Percentiles rank a stretch among this genome's conserved stretches.
phyloP scores from a whole-genome alignment of 92 coral and sea anemone genomes.

The Epizoanthus illoricatus region DNA sequence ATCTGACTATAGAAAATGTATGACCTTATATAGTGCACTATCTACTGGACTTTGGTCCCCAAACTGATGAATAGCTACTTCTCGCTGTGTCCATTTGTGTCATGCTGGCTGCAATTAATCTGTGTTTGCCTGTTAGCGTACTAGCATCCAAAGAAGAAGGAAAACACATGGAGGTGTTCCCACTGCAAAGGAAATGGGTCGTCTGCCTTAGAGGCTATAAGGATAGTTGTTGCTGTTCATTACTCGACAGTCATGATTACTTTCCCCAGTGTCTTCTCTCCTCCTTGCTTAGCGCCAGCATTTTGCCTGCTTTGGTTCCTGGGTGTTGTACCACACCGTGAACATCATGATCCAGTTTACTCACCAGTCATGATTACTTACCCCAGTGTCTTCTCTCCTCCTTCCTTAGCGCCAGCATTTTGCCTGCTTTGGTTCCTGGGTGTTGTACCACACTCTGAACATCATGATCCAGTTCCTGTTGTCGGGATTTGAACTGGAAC shows the following conservation, averaged over 20 bases:
- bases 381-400: neutral
- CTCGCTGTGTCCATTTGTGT: no score
- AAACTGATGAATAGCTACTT: no score
- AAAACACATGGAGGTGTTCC: no score
- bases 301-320: constrained; percentile 98
- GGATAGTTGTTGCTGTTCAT: no score
- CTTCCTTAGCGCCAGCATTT: constrained; percentile 87
- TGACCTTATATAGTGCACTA: no score
- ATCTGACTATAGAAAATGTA: no score
- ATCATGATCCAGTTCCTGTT: constrained; percentile 94
- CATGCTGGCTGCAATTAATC: no score
- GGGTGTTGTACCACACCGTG: constrained; percentile 95
- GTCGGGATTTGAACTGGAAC: constrained; percentile 90
- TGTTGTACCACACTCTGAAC: constrained; percentile 88
- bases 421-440: constrained; percentile 99
- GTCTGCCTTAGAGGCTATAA: no score
- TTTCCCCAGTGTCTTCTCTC: neutral
- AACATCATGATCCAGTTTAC: constrained; percentile 92
- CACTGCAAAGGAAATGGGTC: no score
- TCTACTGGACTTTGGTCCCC: no score
- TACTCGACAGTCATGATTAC: neutral
- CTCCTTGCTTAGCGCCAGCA: constrained; percentile 78
- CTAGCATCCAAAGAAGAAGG: no score
- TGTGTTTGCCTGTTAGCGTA: no score
- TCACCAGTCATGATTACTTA: neutral